These are phyloP conservation scores for Enteromius treurensis DNA, from an alignment of 2,797 vertebrate genomes.

Conservation along the genomic window DNA sequence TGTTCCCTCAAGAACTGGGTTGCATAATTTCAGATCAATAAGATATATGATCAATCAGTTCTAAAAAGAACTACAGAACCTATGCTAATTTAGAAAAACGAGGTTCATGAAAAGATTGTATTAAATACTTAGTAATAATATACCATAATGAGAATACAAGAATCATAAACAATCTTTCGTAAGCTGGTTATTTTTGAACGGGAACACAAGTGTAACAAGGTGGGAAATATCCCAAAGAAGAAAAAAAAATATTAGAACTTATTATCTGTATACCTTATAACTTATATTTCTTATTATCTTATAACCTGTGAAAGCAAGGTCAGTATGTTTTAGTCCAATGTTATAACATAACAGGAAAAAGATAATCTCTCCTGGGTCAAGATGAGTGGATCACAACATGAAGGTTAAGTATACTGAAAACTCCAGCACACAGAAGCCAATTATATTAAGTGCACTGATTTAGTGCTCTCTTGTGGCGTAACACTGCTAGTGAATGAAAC, in stretches of 20 bases:
- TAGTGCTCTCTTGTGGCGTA: constrained; percentile 47
- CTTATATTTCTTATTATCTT: no score
- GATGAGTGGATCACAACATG: not conserved
- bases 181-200: not conserved
- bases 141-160: not conserved
- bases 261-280: no score
- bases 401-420: not conserved
- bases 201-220: not conserved
- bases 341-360: not conserved
- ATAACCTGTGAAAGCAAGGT: not conserved
- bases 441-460: constrained; percentile 6
- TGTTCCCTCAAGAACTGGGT: not conserved
- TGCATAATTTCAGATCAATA: not conserved
- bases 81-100: not conserved
- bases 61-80: not conserved
- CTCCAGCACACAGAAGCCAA: constrained; percentile 1
- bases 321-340: not conserved
- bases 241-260: not conserved
- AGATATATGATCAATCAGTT: not conserved
- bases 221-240: not conserved
- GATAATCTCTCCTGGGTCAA: not conserved
- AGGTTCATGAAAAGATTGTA: not conserved
- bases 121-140: not conserved
- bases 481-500: constrained; percentile 22
- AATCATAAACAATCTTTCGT: not conserved